Base-by-base conservation (phyloP, 2,888 invertebrate species). In the Deilephila elpenor region DNA sequence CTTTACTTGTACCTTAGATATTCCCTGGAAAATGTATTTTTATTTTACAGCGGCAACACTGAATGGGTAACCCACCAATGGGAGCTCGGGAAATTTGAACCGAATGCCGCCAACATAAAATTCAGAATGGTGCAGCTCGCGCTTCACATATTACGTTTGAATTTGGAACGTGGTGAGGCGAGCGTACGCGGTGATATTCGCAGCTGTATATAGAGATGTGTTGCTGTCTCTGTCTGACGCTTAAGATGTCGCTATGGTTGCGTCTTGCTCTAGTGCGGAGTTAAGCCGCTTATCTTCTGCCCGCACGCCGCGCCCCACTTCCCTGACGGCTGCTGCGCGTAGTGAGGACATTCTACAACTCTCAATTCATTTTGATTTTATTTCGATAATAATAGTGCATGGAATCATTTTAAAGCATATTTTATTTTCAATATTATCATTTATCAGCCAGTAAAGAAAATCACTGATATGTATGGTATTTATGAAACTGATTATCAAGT, bases 261-360 rank as follows among this genome's bases (percentile, higher is more conserved):
- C 79, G 80, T 92, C 90, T 84, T 89, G 77, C 77, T 89, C 87
- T 81, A 86, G 86, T 88, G 90, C 90, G 89, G 91, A 92, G 92
- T 88, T 94, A 94, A 94, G 94, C 94, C 93, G 94, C 94, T 94
- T 94, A 94, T 94, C 94, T 92, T 82, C 92, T 76, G 87, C 93
- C 93, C 93, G 93, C 94, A 93, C 93, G 90, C 92, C 91, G 82
- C 92, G 83, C 88, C 88, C 88, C 88, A 80, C 83, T 75, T 79
- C 82, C 89, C 83, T 78, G 81, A 81, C 91, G 91, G 91, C 91
- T 90, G 93, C 91, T 92, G 91, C 91, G 92, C 86, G 89, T 89
- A 89, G 86, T 78, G 77, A 82, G 89, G 82, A 77, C 84, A 93
- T 94, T 93, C 93, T 91, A 88, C 84, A 87, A 89, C 82, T 84